Conservation (phyloP, 1,140 invertebrate species). For the Melitaea cinxia region DNA sequence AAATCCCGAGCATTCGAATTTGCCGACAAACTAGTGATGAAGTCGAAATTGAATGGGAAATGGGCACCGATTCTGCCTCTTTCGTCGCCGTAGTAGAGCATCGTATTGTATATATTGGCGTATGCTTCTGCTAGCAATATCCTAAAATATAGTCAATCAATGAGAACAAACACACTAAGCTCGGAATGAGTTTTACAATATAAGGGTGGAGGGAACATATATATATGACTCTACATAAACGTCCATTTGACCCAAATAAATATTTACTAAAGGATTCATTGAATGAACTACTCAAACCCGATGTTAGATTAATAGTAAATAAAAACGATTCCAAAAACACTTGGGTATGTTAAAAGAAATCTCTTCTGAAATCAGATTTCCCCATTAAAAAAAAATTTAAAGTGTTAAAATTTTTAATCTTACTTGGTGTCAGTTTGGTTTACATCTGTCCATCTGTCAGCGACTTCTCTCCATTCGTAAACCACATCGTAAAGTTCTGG, state of each 20-base stretch:
- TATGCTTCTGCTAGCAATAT: conserved; percentile 87
- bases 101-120: conserved; percentile 79
- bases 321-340: no score
- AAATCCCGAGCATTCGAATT: conserved; percentile 71
- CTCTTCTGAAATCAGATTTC: no score
- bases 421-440: conserved; percentile 68
- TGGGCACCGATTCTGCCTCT: conserved; percentile 75
- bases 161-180: no score
- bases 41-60: conserved; percentile 87
- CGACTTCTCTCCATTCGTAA: conserved; percentile 82
- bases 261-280: no score
- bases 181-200: no score
- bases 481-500: conserved; percentile 73
- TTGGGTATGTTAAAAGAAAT: no score
- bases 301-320: no score
- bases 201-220: no score
- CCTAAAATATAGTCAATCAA: conserved; percentile 42
- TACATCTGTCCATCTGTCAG: conserved; percentile 76
- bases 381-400: background rate
- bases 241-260: no score
- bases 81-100: conserved; percentile 83
- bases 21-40: conserved; percentile 77
- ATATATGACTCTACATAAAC: no score
- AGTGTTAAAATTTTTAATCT: conserved; percentile 14
- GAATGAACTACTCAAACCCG: no score